Evolutionary conservation across 2,797 vertebrate genomes (phyloP).

Genomic region (Sardinella longiceps): DNA sequence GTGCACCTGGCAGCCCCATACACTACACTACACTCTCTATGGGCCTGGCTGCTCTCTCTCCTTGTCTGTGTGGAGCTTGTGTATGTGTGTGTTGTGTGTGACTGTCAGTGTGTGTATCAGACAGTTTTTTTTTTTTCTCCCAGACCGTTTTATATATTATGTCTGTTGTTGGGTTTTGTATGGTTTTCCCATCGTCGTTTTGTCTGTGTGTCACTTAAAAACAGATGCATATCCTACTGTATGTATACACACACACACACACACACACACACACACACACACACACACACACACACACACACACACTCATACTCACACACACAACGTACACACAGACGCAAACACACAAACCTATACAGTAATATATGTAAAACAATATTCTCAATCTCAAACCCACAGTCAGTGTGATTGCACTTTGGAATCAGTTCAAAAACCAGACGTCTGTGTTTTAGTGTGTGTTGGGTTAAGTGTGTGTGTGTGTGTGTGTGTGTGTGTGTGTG

Average conservation of each 20-base stretch:
- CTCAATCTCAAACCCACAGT: slow-evolving; percentile 18
- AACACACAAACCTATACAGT: neutral
- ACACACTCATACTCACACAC: neutral
- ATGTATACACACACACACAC: neutral
- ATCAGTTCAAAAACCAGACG: slow-evolving; percentile 12
- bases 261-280: slow-evolving; percentile 6
- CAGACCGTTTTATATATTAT: neutral
- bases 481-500: slow-evolving; percentile 5
- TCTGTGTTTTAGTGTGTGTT: slow-evolving; percentile 23
- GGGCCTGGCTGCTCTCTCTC: neutral
- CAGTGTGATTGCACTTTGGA: slow-evolving; percentile 21
- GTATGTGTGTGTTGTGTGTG: neutral
- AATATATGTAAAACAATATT: slow-evolving; percentile 14
- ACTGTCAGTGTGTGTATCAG: neutral
- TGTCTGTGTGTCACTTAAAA: neutral
- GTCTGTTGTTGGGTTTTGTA: neutral
- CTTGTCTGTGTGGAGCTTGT: neutral
- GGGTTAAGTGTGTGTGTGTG: slow-evolving; percentile 19
- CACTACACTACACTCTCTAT: neutral
- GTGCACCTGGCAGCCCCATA: neutral
- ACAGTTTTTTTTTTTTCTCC: neutral
- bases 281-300: slow-evolving; percentile 10
- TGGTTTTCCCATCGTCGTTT: neutral
- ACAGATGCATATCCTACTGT: neutral
- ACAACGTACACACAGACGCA: neutral